Conservation (phyloP, 2,113 vertebrate species). For the Dasyurus viverrinus region DNA sequence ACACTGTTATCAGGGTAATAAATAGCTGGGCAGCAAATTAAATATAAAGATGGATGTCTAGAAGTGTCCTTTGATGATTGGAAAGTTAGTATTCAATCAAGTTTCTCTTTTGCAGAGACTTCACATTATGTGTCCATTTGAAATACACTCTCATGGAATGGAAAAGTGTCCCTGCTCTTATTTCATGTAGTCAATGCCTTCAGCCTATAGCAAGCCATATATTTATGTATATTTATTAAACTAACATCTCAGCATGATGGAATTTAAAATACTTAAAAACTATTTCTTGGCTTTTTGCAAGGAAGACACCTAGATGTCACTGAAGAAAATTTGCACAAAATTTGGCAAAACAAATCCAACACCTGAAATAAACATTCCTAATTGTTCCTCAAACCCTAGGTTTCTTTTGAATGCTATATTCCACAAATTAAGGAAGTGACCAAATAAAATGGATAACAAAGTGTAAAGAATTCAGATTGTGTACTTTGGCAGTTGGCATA, state of each 20-base stretch:
- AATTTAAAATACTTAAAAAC: constrained; percentile 38
- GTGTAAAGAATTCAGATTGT: not conserved
- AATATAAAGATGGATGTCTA: constrained; percentile 60
- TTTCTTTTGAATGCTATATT: not conserved
- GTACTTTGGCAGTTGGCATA: not conserved
- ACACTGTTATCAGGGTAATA: constrained; percentile 47
- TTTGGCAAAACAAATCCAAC: constrained; percentile 50
- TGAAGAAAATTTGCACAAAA: constrained; percentile 4
- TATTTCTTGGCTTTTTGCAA: constrained; percentile 56
- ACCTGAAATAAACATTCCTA: constrained; percentile 14
- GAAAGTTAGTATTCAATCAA: constrained; percentile 61
- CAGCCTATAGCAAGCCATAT: constrained; percentile 8
- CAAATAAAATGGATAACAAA: not conserved
- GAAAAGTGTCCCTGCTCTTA: constrained; percentile 40
- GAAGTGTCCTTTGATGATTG: constrained; percentile 58
- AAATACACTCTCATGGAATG: constrained; percentile 35
- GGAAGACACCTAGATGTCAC: constrained; percentile 36
- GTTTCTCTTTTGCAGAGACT: constrained; percentile 49
- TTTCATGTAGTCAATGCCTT: constrained; percentile 52
- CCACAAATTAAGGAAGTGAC: not conserved
- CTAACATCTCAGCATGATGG: constrained; percentile 3
- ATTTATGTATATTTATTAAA: constrained; percentile 53
- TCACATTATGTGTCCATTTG: constrained; percentile 14
- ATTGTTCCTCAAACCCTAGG: not conserved
- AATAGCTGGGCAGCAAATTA: constrained; percentile 67